Evolutionary conservation across 2,888 invertebrate species (phyloP).

Genomic region (Cryptocephalus primarius): DNA sequence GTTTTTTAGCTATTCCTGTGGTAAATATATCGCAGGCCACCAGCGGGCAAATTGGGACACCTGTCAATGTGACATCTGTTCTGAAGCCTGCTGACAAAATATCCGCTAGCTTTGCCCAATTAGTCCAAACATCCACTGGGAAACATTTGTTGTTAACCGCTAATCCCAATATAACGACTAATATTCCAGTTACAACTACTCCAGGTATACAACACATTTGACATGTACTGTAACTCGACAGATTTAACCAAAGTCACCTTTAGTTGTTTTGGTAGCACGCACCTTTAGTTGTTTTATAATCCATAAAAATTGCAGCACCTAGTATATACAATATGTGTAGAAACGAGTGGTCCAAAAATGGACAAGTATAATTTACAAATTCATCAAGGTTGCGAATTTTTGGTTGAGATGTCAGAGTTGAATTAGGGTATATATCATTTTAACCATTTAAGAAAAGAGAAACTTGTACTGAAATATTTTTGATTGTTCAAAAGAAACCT

Average conservation of each 20-base stretch:
- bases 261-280: too few relatives aligned
- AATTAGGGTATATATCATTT: too few relatives aligned
- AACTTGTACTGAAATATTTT: background rate
- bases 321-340: too few relatives aligned
- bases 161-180: slow-evolving; percentile 32
- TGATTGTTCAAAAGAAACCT: slow-evolving; percentile 3
- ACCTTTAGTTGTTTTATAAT: too few relatives aligned
- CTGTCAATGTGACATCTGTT: slow-evolving; percentile 28
- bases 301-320: too few relatives aligned
- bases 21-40: slow-evolving; percentile 25
- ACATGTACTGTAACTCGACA: too few relatives aligned
- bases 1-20: slow-evolving; percentile 38
- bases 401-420: too few relatives aligned
- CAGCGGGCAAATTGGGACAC: slow-evolving; percentile 20
- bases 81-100: slow-evolving; percentile 31
- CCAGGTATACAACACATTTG: slow-evolving; percentile 15
- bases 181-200: slow-evolving; percentile 31
- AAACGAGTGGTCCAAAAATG: too few relatives aligned
- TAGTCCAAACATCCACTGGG: slow-evolving; percentile 60
- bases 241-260: too few relatives aligned
- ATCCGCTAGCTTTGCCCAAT: slow-evolving; percentile 45
- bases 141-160: slow-evolving; percentile 57
- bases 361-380: too few relatives aligned
- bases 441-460: too few relatives aligned
- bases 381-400: too few relatives aligned